A percentile compares a stretch with the other conserved stretches of the same genome.
These are phyloP conservation scores for Varanus komodoensis DNA, from an alignment of 2,113 vertebrate species.

Conservation along the genomic window DNA sequence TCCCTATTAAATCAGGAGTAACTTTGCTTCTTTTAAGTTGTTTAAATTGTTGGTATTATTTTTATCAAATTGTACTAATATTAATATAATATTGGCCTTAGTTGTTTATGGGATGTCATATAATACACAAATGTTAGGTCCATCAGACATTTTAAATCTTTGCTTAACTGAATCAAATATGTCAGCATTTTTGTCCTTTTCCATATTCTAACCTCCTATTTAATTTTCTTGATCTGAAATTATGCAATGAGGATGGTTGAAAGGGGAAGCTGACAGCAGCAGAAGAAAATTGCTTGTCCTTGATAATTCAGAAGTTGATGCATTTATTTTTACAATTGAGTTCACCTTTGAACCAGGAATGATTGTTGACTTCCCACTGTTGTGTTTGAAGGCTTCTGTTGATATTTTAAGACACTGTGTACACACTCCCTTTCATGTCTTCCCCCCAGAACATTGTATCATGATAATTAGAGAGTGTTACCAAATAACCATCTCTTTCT, in stretches of 20 bases:
- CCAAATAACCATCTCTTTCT: background rate
- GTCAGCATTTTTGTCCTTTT: background rate
- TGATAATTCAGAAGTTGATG: constrained; percentile 36
- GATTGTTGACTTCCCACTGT: background rate
- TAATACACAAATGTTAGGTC: constrained; percentile 29
- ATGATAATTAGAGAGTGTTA: background rate
- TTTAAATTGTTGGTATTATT: background rate
- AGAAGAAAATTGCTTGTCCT: constrained; percentile 52
- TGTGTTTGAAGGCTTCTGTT: constrained; percentile 32
- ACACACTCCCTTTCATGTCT: background rate
- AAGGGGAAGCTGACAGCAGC: constrained; percentile 32
- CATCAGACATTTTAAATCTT: background rate
- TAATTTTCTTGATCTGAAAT: constrained; percentile 49
- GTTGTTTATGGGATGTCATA: constrained; percentile 13
- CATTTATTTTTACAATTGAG: constrained; percentile 43
- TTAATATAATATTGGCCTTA: background rate
- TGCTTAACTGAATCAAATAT: constrained; percentile 44
- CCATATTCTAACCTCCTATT: constrained; percentile 46
- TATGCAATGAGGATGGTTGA: background rate
- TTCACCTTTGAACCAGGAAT: constrained; percentile 61
- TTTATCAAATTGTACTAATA: background rate
- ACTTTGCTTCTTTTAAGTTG: background rate
- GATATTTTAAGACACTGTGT: constrained; percentile 32
- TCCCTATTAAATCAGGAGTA: background rate
- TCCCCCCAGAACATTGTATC: background rate